Conservation (phyloP, 2,888 invertebrate species). For the Teleiodes luculella region DNA sequence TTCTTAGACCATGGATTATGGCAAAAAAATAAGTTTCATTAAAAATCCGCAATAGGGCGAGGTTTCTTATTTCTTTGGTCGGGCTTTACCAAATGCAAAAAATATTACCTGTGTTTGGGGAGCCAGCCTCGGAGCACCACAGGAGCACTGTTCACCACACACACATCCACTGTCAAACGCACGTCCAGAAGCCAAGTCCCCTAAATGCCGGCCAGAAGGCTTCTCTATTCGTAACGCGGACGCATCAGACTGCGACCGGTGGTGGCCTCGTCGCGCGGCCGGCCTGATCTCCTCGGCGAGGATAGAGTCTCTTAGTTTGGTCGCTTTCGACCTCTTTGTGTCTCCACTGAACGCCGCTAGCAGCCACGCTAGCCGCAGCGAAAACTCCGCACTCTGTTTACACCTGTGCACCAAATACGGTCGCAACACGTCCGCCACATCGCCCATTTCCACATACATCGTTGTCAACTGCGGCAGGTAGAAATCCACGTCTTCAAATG, state of each 20-base stretch:
- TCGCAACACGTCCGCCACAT: slow-evolving; percentile 89
- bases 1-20: too few species aligned
- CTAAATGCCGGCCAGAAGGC: slow-evolving; percentile 84
- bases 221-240: slow-evolving; percentile 81
- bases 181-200: slow-evolving; percentile 94
- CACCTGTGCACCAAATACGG: slow-evolving; percentile 81
- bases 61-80: too few species aligned
- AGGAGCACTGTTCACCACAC: slow-evolving; percentile 88
- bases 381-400: slow-evolving; percentile 96
- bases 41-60: too few species aligned
- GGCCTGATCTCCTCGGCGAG: slow-evolving; percentile 71
- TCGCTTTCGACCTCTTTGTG: slow-evolving; percentile 58
- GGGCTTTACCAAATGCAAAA: background rate
- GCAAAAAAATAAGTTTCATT: too few species aligned
- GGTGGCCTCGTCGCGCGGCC: slow-evolving; percentile 64
- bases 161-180: slow-evolving; percentile 98
- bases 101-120: slow-evolving; percentile 67
- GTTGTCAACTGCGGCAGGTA: slow-evolving; percentile 98
- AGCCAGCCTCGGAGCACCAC: slow-evolving; percentile 69
- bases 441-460: slow-evolving; percentile 99
- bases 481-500: slow-evolving; percentile 94
- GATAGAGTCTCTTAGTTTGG: slow-evolving; percentile 64
- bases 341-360: slow-evolving; percentile 94
- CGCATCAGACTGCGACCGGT: slow-evolving; percentile 89
- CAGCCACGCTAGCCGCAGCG: slow-evolving; percentile 96